A percentile compares a stretch with the other conserved stretches of the same genome.
Conservation (phyloP, 2,797 vertebrate genomes). For the Ispidina picta region DNA sequence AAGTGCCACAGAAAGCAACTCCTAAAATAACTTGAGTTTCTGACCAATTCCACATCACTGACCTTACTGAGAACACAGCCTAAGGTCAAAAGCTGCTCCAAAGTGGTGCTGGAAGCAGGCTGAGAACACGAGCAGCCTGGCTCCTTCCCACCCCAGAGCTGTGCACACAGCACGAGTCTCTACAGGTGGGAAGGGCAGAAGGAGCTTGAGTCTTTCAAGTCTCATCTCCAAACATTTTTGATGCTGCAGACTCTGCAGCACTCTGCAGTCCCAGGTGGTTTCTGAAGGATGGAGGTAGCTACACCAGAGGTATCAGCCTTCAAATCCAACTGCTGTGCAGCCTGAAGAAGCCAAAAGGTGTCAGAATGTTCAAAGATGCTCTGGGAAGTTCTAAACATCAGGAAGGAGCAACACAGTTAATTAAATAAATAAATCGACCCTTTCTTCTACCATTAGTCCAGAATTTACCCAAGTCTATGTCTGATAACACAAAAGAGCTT, state of each 20-base stretch:
- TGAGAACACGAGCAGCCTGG: neutral
- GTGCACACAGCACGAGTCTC: neutral
- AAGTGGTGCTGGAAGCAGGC: neutral
- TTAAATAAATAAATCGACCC: neutral
- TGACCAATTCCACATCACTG: neutral
- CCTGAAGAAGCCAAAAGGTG: neutral
- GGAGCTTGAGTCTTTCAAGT: neutral
- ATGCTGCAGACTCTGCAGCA: neutral
- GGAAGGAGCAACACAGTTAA: neutral
- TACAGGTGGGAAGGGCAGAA: neutral
- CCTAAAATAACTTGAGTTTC: constrained; percentile 20
- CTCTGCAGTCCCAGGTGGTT: neutral
- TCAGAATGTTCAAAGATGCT: neutral
- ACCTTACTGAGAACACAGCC: neutral
- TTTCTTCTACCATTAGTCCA: neutral
- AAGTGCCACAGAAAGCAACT: constrained; percentile 9
- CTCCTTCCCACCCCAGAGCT: neutral
- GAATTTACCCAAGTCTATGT: neutral
- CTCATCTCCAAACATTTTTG: neutral
- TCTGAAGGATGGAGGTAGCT: neutral
- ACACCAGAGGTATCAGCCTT: neutral
- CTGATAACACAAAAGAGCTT: constrained; percentile 22
- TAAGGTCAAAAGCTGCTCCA: neutral
- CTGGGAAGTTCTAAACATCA: neutral
- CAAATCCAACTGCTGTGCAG: neutral